Evolutionary conservation across 1,140 invertebrate genomes (phyloP).

Genomic region (Trinorchestia longiramus): DNA sequence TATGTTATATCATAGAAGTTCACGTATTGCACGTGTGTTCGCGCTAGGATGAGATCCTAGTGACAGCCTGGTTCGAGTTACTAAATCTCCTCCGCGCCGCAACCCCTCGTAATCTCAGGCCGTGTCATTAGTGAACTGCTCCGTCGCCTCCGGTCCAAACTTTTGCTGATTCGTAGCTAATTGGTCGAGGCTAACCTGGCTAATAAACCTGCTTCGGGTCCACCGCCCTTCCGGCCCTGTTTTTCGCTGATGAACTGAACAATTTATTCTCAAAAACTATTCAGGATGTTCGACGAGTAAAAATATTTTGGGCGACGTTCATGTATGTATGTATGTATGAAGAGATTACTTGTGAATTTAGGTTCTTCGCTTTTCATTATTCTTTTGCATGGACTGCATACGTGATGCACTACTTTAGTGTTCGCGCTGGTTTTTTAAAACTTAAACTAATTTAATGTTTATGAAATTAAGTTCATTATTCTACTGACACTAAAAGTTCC

Average conservation of each 20-base stretch:
- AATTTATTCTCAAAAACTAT: not conserved
- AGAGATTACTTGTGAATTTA: too few relatives aligned
- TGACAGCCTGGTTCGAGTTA: not conserved
- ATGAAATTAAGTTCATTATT: too few relatives aligned
- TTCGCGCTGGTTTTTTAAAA: too few relatives aligned
- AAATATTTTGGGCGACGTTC: not conserved
- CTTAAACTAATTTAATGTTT: too few relatives aligned
- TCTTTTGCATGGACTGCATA: too few relatives aligned
- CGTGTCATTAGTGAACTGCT: constrained; percentile 35
- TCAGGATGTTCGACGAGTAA: not conserved
- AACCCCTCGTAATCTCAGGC: not conserved
- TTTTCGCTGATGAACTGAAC: not conserved
- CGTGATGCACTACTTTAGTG: too few relatives aligned
- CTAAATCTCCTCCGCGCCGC: not conserved
- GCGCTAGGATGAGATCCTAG: not conserved
- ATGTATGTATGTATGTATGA: not conserved
- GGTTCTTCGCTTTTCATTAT: too few relatives aligned
- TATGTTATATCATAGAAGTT: too few relatives aligned
- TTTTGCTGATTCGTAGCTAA: constrained; percentile 44
- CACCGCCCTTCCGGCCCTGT: not conserved
- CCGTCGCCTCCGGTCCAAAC: constrained; percentile 15
- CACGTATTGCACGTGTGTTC: not conserved
- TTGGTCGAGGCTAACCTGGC: constrained; percentile 4
- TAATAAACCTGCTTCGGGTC: not conserved
- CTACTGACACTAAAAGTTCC: too few relatives aligned